Base-by-base conservation (phyloP, 2,888 invertebrate genomes). In the Anorthoa munda region DNA sequence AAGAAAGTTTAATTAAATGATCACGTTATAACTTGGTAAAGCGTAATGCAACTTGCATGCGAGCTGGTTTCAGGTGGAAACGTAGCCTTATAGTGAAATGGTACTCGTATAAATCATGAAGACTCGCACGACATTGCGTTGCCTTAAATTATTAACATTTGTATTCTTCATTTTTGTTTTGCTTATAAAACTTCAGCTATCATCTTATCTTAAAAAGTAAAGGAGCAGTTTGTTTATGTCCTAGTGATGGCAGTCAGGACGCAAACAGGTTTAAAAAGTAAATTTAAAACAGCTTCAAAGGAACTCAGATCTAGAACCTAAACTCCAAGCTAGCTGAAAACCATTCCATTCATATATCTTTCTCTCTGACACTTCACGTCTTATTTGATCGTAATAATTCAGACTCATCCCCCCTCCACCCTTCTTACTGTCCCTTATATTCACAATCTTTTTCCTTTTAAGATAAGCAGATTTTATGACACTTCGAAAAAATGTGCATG, bases 351-450 rank as follows among this genome's bases (percentile, higher is more conserved):
- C 71, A 81, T 81, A 81, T 69, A 71, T 81, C 75, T 78, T 72
- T 66, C 31, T 15, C 46, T 51, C 31, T 71, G 84, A 75, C 81
- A 81, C 46, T 51, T 31, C 67, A 58, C 50, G 85, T 85, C 59
- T 17, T 64, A 72, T 60, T 82, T 66, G 66, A 82, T 81, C 61
- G 69, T 61, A 67, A 82, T 84, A 84, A 82, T n/a, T 82, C 69
- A 77, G 85, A 51, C 60, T 85, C 67, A 74, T 23, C 18, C 39
- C 11, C 46, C 72, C n/a, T n/a, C 18, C 21, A 45, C 48, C 39
- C 17, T 45, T 31, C 18, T 53, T 39, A 23, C 67, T 55, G 67
- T 68, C 56, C 56, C 53, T 65, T 68, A 67, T 50, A 61, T 58
- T 65, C 39, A 83, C 31, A 56, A 81, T 81, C 31, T 75, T 75